Evolutionary conservation across 64 coral and sea anemone species (phyloP).

Genomic region (Cladopsammia gracilis): DNA sequence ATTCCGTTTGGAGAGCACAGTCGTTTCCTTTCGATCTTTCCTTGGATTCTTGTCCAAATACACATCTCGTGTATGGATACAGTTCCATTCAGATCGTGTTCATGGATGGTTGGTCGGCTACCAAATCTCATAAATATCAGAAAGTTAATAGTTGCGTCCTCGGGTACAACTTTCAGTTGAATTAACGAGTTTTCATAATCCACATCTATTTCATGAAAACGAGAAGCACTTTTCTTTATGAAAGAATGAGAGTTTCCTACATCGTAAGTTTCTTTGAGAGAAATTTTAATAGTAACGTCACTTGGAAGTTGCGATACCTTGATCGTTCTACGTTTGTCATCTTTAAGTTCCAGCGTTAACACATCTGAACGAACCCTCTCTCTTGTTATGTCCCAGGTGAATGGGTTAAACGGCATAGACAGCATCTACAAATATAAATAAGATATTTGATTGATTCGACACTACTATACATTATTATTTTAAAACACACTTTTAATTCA

Average conservation of each 20-base stretch:
- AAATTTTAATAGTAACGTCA: conserved; percentile 30
- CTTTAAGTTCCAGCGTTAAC: conserved; percentile 62
- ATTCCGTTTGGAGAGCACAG: too few species aligned
- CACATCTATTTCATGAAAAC: background rate
- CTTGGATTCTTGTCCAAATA: too few species aligned
- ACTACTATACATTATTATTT: too few species aligned
- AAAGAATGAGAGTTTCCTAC: background rate
- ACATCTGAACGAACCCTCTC: background rate
- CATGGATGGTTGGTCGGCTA: background rate
- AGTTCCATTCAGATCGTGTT: background rate
- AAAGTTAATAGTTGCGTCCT: background rate
- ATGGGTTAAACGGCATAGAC: conserved; percentile 67
- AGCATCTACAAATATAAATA: conserved; percentile 55
- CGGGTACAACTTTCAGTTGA: background rate
- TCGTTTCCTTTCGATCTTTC: too few species aligned
- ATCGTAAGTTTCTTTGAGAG: background rate
- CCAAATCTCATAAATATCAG: background rate
- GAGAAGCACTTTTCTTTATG: background rate
- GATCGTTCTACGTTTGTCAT: background rate
- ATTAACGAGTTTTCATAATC: background rate
- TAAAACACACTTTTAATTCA: too few species aligned
- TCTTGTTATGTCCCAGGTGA: conserved; percentile 72
- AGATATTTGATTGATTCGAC: too few species aligned
- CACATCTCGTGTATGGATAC: background rate
- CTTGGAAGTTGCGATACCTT: background rate